Evolutionary conservation across 2,797 vertebrate species (phyloP).

Genomic region (Sebastes diaconus): DNA sequence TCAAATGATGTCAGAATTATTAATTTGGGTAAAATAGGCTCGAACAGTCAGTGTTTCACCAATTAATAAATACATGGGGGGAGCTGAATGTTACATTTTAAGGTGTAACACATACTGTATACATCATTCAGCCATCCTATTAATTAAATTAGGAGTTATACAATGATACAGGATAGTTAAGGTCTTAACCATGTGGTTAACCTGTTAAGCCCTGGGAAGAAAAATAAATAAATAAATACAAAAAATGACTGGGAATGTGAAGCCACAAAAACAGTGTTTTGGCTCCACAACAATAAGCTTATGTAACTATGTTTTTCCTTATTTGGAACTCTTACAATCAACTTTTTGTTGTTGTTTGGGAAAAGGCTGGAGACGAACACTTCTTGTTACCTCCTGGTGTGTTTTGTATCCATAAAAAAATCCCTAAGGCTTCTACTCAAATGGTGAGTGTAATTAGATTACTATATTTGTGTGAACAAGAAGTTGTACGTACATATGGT

Average conservation of each 20-base stretch:
- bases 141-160: not conserved
- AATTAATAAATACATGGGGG: not conserved
- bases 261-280: not conserved
- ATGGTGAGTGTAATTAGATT: not conserved
- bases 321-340: not conserved
- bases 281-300: not conserved
- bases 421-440: not conserved
- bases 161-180: not conserved
- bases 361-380: not conserved
- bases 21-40: not conserved
- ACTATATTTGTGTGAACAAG: not conserved
- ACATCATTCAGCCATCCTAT: not conserved
- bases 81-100: not conserved
- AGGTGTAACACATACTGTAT: not conserved
- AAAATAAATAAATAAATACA: no score
- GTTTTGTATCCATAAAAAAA: not conserved
- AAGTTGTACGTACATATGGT: not conserved
- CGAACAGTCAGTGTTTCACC: not conserved
- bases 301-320: not conserved
- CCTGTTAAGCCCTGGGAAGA: no score
- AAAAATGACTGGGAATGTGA: fast-evolving
- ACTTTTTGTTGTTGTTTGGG: not conserved
- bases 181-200: not conserved
- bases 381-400: not conserved
- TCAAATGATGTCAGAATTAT: not conserved